Evolutionary conservation across 2,888 invertebrate species (phyloP).

Genomic region (Nephrotoma appendiculata): DNA sequence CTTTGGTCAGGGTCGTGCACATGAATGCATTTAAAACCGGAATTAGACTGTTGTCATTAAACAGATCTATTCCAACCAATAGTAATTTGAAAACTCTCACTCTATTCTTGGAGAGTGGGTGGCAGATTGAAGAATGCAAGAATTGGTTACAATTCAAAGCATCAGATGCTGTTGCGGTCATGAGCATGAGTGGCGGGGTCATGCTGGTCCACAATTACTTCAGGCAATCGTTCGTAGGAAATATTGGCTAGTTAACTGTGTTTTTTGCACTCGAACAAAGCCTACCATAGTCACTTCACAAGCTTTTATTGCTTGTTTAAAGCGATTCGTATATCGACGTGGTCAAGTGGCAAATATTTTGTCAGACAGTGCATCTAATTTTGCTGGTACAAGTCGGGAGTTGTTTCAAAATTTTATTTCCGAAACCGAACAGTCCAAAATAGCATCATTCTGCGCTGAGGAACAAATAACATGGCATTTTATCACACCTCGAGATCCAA

Average conservation of each 20-base stretch:
- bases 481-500: too few species aligned
- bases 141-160: slow-evolving; percentile 7
- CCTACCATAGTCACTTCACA: not conserved
- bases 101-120: slow-evolving; percentile 8
- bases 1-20: not conserved
- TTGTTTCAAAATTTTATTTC: too few species aligned
- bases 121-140: slow-evolving; percentile 6
- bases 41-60: not conserved
- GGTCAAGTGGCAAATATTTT: not conserved
- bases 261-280: not conserved
- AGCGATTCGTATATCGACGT: not conserved
- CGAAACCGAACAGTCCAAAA: too few species aligned
- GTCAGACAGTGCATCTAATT: too few species aligned
- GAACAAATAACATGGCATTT: too few species aligned
- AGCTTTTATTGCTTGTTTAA: not conserved
- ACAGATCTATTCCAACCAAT: not conserved
- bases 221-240: not conserved
- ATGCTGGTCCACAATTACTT: slow-evolving; percentile 4
- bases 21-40: too few species aligned
- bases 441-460: too few species aligned
- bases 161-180: not conserved
- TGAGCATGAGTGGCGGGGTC: slow-evolving; percentile 2
- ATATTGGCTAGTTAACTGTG: not conserved
- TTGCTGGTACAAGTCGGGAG: too few species aligned
- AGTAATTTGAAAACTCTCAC: slow-evolving; percentile 1